Base-by-base conservation (phyloP, 1,140 invertebrate genomes). In the Scaptomyza montana region DNA sequence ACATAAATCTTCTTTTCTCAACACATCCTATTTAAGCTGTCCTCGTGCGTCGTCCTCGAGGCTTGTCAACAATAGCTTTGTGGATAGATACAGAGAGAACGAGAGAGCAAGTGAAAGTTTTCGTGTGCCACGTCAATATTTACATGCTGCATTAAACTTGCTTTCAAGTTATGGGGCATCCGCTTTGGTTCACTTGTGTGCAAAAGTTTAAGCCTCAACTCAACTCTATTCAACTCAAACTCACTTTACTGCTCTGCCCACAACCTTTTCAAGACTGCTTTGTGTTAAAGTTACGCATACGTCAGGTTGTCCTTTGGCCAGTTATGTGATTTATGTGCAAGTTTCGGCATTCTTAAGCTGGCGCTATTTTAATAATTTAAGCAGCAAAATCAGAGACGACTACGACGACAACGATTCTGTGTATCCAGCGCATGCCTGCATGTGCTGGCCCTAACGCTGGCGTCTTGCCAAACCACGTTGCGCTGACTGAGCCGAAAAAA, bases 91-190 rank as follows among this genome's bases (percentile, higher is more conserved):
- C 1, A 36, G 39, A n/a, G 12, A n/a, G 46, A 57, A 39, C 53
- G 66, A n/a, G 46, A 53, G 47, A 57, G 66, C 69, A 67, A 77
- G 71, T 87, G 81, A 85, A 85, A 85, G 81, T 85, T 85, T 85
- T 87, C 78, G 63, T 85, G 81, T 70, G 78, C 85, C 81, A 85
- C 68, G 82, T 64, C 82, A 87, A 86, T 89, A 86, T 86, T 86
- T 86, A 86, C 82, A 86, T 89, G 82, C 84, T 86, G 84, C 82
- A 86, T 86, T 86, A 86, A 89, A 89, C 82, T 89, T 87, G 78
- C 78, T 69, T 59, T 59, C 64, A 75, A 77, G 72, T 65, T 74
- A 53, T 62, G 55, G 45, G 45, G 57, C 62, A 25, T 30, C 59
- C 49, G 57, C 28, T 53, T 54, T 25, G 64, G 64, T 30, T 64